Conservation (phyloP, 2,113 vertebrate genomes). For the Asarcornis scutulata region DNA sequence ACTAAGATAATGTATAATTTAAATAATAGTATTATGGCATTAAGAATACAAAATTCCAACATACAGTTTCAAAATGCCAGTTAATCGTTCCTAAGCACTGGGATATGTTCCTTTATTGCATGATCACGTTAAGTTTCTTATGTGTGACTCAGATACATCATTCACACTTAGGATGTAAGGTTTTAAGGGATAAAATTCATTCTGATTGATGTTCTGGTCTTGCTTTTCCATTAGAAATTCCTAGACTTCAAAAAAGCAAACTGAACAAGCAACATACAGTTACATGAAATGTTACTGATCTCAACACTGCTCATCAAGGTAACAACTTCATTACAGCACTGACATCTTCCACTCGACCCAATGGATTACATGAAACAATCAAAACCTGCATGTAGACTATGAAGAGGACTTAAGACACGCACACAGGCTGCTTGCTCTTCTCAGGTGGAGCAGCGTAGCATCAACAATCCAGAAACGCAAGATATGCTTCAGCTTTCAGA, state of each 20-base stretch:
- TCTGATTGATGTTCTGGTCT: neutral
- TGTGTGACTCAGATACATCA: neutral
- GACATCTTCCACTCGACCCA: neutral
- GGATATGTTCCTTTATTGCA: neutral
- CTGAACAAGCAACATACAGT: neutral
- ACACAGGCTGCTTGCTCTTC: neutral
- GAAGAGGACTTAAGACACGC: neutral
- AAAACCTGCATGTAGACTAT: neutral
- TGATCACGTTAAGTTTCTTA: neutral
- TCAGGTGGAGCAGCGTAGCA: neutral
- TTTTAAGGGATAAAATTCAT: slow-evolving; percentile 17
- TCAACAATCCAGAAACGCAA: neutral
- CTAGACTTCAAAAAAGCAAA: slow-evolving; percentile 1
- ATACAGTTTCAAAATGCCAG: neutral
- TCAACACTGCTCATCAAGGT: neutral
- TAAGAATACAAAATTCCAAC: neutral
- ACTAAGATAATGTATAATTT: neutral
- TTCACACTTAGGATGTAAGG: neutral
- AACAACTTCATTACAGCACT: neutral
- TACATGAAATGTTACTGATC: neutral
- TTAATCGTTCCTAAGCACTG: neutral
- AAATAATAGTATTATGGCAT: no score
- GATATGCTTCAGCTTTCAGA: neutral
- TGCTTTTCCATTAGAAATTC: neutral
- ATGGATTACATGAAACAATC: neutral